Evolutionary conservation across 2,113 vertebrate species (phyloP).

Genomic region (Peromyscus maniculatus): DNA sequence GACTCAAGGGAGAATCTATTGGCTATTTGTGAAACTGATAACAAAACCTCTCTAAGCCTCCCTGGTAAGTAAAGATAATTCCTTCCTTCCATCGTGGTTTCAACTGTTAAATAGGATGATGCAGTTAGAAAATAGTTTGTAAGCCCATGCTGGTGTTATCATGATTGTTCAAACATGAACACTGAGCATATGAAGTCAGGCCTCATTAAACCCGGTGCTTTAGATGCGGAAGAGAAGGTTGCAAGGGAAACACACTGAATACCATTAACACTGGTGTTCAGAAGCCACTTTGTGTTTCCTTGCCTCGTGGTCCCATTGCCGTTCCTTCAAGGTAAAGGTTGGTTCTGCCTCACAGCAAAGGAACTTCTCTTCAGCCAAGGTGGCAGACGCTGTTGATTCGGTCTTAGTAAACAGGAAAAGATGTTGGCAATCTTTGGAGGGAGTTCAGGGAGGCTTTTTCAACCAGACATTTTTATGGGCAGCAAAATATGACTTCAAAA

Average conservation of each 20-base stretch:
- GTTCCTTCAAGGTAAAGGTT: background rate
- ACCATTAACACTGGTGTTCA: background rate
- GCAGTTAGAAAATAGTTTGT: background rate
- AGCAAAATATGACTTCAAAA: conserved; percentile 51
- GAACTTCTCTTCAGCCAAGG: background rate
- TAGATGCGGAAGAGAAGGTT: background rate
- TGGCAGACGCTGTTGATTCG: background rate
- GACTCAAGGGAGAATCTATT: conserved; percentile 40
- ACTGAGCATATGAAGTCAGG: background rate
- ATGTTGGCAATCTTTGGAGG: conserved; percentile 22
- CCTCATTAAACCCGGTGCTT: background rate
- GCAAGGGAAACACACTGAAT: background rate
- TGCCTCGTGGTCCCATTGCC: background rate
- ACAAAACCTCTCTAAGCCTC: background rate
- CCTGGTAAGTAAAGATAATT: conserved; percentile 35
- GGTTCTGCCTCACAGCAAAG: background rate
- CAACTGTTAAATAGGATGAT: background rate
- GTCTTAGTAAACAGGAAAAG: background rate
- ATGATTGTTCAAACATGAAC: background rate
- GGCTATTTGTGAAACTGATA: conserved; percentile 12
- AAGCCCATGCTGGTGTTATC: background rate
- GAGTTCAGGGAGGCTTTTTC: conserved; percentile 42
- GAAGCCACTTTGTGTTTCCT: background rate
- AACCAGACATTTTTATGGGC: conserved; percentile 23
- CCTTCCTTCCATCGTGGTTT: background rate